These are phyloP conservation scores for Sisor rabdophorus DNA, from an alignment of 2,113 vertebrate genomes.

Conservation along the genomic window DNA sequence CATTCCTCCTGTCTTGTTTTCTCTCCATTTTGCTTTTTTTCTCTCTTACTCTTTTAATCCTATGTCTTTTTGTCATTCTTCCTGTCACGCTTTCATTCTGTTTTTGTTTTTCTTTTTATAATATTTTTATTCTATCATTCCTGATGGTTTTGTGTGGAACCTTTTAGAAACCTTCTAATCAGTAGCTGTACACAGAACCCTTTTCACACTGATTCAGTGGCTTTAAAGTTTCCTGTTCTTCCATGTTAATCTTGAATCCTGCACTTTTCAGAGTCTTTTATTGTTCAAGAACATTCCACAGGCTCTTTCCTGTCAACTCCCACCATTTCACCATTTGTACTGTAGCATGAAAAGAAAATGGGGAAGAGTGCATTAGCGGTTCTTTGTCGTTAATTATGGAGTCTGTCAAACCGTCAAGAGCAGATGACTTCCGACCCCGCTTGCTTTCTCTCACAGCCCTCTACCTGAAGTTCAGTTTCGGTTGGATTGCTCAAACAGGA, in stretches of 20 bases:
- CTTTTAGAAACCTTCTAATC: background rate
- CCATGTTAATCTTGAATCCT: background rate
- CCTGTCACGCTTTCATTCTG: background rate
- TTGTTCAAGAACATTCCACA: background rate
- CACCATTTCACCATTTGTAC: background rate
- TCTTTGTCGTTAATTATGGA: background rate
- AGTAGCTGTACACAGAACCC: background rate
- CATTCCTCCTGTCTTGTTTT: background rate
- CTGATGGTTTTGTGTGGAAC: background rate
- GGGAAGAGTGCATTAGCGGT: background rate
- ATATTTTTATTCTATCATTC: background rate
- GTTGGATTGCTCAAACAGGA: conserved; percentile 26
- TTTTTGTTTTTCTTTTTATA: background rate
- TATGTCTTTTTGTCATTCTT: background rate
- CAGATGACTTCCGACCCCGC: background rate
- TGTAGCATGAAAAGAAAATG: background rate
- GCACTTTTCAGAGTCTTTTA: background rate
- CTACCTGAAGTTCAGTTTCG: conserved; percentile 8
- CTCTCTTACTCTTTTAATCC: background rate
- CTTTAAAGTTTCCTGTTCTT: background rate
- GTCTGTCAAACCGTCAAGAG: background rate
- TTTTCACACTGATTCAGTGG: background rate
- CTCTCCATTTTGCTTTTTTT: background rate
- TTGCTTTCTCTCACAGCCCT: background rate
- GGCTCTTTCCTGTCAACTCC: background rate